Evolutionary conservation across 2,888 invertebrate species (phyloP).

Genomic region (Eristalis pertinax): DNA sequence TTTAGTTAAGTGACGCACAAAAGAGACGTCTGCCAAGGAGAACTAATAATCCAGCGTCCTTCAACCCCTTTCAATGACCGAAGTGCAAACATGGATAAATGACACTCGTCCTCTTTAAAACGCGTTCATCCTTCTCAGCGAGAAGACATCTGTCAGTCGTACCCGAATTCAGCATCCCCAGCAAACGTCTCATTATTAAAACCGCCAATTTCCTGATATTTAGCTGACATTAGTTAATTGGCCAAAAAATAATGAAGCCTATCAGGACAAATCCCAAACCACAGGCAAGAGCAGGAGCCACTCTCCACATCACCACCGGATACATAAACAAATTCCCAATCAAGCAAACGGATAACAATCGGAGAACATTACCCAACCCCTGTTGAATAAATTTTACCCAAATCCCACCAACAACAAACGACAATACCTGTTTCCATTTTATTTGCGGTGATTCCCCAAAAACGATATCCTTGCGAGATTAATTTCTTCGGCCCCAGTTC

Average conservation of each 20-base stretch:
- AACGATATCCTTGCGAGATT: conserved; percentile 48
- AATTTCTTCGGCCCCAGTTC: not conserved
- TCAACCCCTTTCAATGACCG: no score
- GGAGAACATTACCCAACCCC: conserved; percentile 51
- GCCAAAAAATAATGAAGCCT: not conserved
- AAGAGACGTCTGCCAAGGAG: no score
- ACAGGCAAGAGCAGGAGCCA: conserved; percentile 7
- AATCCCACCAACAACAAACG: not conserved
- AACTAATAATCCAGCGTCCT: no score
- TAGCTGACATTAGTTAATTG: not conserved
- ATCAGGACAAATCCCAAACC: not conserved
- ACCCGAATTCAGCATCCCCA: not conserved
- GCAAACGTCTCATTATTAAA: not conserved
- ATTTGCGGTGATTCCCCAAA: conserved; percentile 45
- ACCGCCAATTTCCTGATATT: not conserved
- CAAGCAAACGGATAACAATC: conserved; percentile 61
- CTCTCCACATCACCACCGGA: conserved; percentile 7
- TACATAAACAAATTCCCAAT: conserved; percentile 41
- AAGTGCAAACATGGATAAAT: no score
- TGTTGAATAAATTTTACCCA: not conserved
- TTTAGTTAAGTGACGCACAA: no score
- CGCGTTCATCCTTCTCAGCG: not conserved
- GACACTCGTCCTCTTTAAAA: no score
- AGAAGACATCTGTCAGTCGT: not conserved
- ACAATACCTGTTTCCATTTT: conserved; percentile 44